Evolutionary conservation across 2,888 invertebrate genomes (phyloP), one percentile per base, ranked within the genome.

Genomic region (Litoditis marina): DNA sequence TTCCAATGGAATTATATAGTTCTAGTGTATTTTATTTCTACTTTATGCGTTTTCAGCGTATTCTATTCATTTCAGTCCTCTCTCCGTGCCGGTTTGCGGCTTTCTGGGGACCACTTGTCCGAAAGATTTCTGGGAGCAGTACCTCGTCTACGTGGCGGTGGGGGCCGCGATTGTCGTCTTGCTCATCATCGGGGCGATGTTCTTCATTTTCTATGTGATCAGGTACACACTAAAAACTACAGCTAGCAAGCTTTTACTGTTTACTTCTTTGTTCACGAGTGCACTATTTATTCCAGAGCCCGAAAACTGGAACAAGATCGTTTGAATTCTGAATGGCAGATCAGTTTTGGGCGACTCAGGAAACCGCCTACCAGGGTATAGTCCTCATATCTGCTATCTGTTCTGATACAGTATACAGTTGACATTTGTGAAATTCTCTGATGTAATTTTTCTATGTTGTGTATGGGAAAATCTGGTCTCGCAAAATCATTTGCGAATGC

Each of bases 301-400:
- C 62, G 60, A 51, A 63, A 60, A 30, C 63, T 65, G 32, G 74
- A 74, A 59, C 32, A 65, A 2, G 66, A 71, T 36, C 55, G 74
- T 5, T 61, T 74, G 13, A 68, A 74, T 54, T 58, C 74, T 0
- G 71, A 71, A 54, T 74, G 74, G 74, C 70, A 74, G 36, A 71
- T 74, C 27, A 60, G 66, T 0, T 54, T 36, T 1, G 32, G 39
- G n/a, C 58, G 60, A 47, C 59, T 69, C 0, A 54, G 52, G 34
- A 53, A 57, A 6, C 69, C 69, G 0, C 66, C 53, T 6, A 19
- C 66, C 1, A 66, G 63, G 36, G 61, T 61, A 34, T n/a, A 53
- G 25, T 22, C 28, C 16, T 28, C 1, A 11, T 13, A 39, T 13
- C 39, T 39, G 11, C 39, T 11, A 39, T 39, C 11, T n/a, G n/a